Evolutionary conservation across 2,797 vertebrate genomes (phyloP), one percentile per base, ranked within the genome.

Genomic region (Gallinago stenura): DNA sequence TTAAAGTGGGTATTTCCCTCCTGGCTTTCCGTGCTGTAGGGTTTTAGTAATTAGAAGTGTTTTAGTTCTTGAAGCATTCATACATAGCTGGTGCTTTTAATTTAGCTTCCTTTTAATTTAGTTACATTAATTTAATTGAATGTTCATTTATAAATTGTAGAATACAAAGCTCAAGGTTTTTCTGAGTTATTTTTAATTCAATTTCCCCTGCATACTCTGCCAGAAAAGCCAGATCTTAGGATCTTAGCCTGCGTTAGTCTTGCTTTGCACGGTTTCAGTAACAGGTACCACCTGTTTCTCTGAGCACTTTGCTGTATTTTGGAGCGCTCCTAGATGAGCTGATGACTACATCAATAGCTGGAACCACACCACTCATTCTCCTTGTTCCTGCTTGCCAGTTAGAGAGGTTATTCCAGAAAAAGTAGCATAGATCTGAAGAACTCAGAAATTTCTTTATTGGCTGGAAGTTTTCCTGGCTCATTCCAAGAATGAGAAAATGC

Each of bases 261-360:
- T 80, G 35, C 21, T 92, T 89, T 87, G 31, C 37, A 28, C 15
- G 35, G 15, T 69, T 88, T 54, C 69, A 39, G 1, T 11, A 61
- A 15, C 10, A 73, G 62, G 15, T 30, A 43, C n/a, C 39, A 80
- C 69, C 7, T 5, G 50, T 56, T 93, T 65, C 45, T 77, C 0
- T 1, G 78, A 79, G 45, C 18, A 39, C 33, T 80, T 41, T 3
- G 7, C 39, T 81, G 31, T 56, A 12, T 28, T 87, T 72, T 33
- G 68, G 60, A 58, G 57, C 25, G 7, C 31, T 68, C 43, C 45
- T 57, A 2, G 19, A 10, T 8, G 31, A 86, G 46, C 12, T 6
- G 39, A 17, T 45, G 31, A 30, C 31, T 30, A 7, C 9, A 15
- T 6, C 1, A 1, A 22, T 4, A 35, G 50, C 0, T 91, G 76